These are phyloP conservation scores for Sericinus montela DNA, from an alignment of 2,888 invertebrate species.

Conservation along the genomic window DNA sequence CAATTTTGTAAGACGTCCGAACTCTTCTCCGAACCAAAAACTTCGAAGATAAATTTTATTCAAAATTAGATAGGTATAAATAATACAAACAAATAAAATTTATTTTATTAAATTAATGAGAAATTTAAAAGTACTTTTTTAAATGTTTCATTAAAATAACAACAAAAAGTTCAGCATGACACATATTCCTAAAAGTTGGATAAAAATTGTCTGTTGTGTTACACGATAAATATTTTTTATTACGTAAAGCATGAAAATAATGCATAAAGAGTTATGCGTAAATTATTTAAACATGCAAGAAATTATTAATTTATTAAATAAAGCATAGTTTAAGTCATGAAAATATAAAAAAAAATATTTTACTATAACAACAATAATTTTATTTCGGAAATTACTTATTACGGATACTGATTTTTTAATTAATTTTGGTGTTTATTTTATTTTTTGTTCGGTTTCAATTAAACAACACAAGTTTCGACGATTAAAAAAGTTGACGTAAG, in stretches of 20 bases:
- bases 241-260: too few species aligned
- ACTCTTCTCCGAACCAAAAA: neutral
- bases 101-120: too few species aligned
- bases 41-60: neutral
- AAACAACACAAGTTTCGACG: neutral
- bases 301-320: neutral
- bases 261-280: too few species aligned
- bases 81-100: too few species aligned
- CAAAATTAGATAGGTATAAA: neutral
- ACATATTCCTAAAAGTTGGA: too few species aligned
- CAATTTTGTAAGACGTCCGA: constrained; percentile 8
- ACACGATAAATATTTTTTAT: too few species aligned
- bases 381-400: neutral
- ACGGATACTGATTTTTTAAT: too few species aligned
- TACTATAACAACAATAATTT: constrained; percentile 1
- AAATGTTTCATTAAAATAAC: too few species aligned
- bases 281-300: neutral
- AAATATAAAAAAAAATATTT: neutral
- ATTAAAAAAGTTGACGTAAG: neutral
- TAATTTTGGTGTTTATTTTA: too few species aligned
- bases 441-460: neutral
- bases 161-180: too few species aligned
- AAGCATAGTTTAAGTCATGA: neutral
- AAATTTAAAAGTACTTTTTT: too few species aligned
- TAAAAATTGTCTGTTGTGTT: too few species aligned